A percentile compares a stretch with the other conserved stretches of the same genome.
These are phyloP conservation scores for Embiotoca jacksoni DNA, from an alignment of 2,113 vertebrate species.

Conservation along the genomic window DNA sequence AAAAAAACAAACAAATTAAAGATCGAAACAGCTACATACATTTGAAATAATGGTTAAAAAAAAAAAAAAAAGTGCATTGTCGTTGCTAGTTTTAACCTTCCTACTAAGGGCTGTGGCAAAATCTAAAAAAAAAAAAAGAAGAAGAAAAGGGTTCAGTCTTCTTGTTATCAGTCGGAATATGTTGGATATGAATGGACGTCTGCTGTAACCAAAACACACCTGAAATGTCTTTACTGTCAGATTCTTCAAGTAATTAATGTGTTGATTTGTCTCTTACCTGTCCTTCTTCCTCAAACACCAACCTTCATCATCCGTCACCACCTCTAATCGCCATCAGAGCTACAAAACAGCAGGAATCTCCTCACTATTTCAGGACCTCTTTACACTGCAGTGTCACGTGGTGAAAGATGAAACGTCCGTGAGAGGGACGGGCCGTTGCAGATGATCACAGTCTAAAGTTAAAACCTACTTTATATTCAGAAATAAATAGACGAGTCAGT, in stretches of 20 bases:
- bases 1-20: slow-evolving; percentile 8
- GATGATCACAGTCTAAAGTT: slow-evolving; percentile 43
- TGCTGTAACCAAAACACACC: background rate
- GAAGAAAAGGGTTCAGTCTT: slow-evolving; percentile 33
- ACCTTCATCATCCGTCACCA: background rate
- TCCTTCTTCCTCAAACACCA: background rate
- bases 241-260: slow-evolving; percentile 54
- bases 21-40: slow-evolving; percentile 30
- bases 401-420: slow-evolving; percentile 16
- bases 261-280: slow-evolving; percentile 18
- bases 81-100: slow-evolving; percentile 17
- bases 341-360: slow-evolving; percentile 13
- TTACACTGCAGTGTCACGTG: background rate
- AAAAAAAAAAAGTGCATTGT: slow-evolving; percentile 69
- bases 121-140: slow-evolving; percentile 24
- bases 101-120: slow-evolving; percentile 6
- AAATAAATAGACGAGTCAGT: slow-evolving; percentile 70
- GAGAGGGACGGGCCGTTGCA: slow-evolving; percentile 5
- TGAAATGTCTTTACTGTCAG: slow-evolving; percentile 2
- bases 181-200: background rate
- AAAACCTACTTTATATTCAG: slow-evolving; percentile 47
- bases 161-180: slow-evolving; percentile 10
- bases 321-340: too few relatives aligned
- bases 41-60: slow-evolving; percentile 41
- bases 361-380: background rate